Evolutionary conservation across 2,113 vertebrate genomes (phyloP).

Genomic region (Aleadryas rufinucha): DNA sequence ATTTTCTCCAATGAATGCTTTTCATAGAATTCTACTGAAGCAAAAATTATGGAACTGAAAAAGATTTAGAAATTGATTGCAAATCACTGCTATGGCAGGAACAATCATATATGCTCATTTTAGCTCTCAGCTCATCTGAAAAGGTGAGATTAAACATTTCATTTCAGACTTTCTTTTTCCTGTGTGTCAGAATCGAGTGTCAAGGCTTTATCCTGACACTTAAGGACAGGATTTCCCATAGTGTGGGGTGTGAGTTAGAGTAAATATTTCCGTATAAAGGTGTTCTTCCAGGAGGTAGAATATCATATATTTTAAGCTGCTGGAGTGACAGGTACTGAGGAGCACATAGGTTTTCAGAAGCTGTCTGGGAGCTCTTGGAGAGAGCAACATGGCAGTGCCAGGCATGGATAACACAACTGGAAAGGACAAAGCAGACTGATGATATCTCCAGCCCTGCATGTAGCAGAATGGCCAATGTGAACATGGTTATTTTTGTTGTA

Average conservation of each 20-base stretch:
- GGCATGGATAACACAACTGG: neutral
- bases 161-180: neutral
- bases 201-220: neutral
- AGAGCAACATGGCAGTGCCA: neutral
- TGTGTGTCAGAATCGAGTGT: neutral
- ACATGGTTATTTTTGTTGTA: neutral
- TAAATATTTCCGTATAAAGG: neutral
- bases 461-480: neutral
- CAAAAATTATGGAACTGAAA: neutral
- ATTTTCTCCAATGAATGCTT: constrained; percentile 19
- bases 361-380: neutral
- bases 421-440: neutral
- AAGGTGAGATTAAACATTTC: neutral
- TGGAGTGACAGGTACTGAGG: neutral
- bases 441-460: neutral
- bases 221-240: neutral
- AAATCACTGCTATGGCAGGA: neutral
- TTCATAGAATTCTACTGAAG: constrained; percentile 29
- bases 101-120: neutral
- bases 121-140: neutral
- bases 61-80: constrained; percentile 28
- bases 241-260: neutral
- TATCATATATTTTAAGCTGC: neutral
- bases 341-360: neutral
- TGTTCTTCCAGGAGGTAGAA: neutral